phyloP scores from a whole-genome alignment of 2,113 vertebrate species.

The Bostrychus sinensis region DNA sequence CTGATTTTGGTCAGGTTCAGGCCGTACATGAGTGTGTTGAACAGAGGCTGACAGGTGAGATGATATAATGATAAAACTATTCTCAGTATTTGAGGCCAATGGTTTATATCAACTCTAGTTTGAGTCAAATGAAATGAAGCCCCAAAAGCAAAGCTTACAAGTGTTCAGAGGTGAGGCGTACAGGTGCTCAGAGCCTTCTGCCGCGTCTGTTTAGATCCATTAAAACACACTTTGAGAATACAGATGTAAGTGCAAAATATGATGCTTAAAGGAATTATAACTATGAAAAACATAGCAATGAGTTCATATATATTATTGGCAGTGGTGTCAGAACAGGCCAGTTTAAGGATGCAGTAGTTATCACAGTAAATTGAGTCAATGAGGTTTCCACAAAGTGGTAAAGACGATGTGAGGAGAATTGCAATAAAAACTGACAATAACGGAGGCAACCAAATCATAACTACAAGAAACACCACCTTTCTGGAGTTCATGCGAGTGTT shows the following conservation, averaged over 20 bases:
- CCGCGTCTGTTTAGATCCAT: not conserved
- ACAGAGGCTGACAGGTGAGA: constrained; percentile 20
- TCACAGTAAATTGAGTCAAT: not conserved
- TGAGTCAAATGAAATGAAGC: constrained; percentile 1
- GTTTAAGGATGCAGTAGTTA: not conserved
- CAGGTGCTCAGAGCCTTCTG: not conserved
- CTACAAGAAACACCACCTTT: not conserved
- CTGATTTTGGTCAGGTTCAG: constrained; percentile 22
- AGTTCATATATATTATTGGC: not conserved
- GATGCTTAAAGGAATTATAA: not conserved
- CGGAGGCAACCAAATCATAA: constrained; percentile 2
- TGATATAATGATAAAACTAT: constrained; percentile 23
- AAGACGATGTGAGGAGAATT: not conserved
- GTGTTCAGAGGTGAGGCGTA: not conserved
- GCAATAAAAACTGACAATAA: not conserved
- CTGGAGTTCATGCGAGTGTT: too few relatives aligned
- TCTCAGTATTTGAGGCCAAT: not conserved
- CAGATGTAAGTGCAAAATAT: not conserved
- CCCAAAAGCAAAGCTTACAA: not conserved
- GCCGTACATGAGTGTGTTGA: constrained; percentile 35
- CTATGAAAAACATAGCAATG: not conserved
- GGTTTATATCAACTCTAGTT: constrained; percentile 27
- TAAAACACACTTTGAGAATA: constrained; percentile 3
- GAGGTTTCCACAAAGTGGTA: not conserved
- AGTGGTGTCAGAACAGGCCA: not conserved